These are phyloP conservation scores for Trachythela sp. DNA, from an alignment of 64 coral and sea anemone genomes.

Conservation along the genomic window DNA sequence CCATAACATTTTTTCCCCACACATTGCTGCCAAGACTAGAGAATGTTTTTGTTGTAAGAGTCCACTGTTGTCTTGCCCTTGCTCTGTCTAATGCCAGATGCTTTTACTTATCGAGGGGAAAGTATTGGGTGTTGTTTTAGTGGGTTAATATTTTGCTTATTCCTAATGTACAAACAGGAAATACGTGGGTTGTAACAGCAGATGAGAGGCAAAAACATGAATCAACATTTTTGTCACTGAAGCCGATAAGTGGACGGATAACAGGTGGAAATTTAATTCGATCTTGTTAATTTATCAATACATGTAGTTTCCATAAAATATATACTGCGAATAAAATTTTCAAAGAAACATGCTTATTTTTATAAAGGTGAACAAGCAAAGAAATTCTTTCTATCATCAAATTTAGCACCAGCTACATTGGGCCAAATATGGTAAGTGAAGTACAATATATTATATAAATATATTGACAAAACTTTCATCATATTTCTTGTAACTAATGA, in stretches of 20 bases:
- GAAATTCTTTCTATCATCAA: conserved; percentile 69
- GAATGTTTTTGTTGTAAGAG: no score
- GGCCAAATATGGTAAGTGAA: conserved; percentile 67
- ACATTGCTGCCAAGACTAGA: no score
- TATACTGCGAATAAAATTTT: no score
- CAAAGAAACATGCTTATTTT: no score
- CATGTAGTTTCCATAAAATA: no score
- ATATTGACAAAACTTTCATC: not conserved
- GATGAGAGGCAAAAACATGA: conserved; percentile 90
- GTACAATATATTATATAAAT: not conserved
- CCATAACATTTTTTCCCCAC: no score
- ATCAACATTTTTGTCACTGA: conserved; percentile 82
- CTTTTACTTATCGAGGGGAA: no score
- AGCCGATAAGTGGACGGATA: conserved; percentile 72
- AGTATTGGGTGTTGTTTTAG: no score
- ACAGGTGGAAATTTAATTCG: conserved; percentile 51
- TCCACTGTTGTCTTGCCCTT: no score
- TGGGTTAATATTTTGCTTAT: not conserved
- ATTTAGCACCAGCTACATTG: conserved; percentile 59
- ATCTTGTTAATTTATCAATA: not conserved
- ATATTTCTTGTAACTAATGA: not conserved
- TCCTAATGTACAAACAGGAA: not conserved
- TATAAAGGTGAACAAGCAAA: conserved; percentile 66
- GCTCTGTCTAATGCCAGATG: no score
- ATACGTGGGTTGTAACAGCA: conserved; percentile 73